Conservation (phyloP, 2,113 vertebrate species). For the Albula glossodonta region DNA sequence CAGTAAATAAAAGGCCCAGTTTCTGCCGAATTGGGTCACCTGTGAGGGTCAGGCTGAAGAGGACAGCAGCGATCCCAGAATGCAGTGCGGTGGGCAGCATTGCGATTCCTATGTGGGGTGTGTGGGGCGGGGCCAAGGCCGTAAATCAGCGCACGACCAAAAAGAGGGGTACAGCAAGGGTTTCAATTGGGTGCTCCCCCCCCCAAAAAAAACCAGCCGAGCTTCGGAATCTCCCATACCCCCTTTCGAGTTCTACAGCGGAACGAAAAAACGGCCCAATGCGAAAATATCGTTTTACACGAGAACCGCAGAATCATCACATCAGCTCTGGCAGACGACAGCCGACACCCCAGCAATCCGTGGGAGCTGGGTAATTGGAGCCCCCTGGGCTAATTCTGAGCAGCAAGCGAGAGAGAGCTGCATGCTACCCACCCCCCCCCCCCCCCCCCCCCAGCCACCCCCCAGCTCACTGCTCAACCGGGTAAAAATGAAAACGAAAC, state of each 20-base stretch:
- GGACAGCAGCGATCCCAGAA: neutral
- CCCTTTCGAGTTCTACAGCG: slow-evolving; percentile 47
- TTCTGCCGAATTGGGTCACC: too few species aligned
- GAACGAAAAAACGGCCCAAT: slow-evolving; percentile 53
- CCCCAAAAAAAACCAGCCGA: neutral
- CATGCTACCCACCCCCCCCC: slow-evolving; percentile 34
- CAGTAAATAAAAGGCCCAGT: too few species aligned
- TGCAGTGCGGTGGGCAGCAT: neutral
- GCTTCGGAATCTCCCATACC: slow-evolving; percentile 21
- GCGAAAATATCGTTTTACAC: slow-evolving; percentile 65
- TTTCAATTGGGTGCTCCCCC: slow-evolving; percentile 37
- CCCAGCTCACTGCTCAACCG: neutral
- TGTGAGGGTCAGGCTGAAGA: neutral
- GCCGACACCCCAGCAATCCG: slow-evolving; percentile 69
- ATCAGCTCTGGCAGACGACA: slow-evolving; percentile 61
- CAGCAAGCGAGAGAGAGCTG: slow-evolving; percentile 58
- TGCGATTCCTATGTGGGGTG: neutral
- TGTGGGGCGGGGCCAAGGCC: neutral
- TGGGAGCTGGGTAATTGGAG: slow-evolving; percentile 69
- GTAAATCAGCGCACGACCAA: neutral
- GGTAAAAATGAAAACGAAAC: slow-evolving; percentile 63
- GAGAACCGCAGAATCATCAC: slow-evolving; percentile 72
- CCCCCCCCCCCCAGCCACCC: slow-evolving; percentile 17
- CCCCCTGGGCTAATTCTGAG: slow-evolving; percentile 68
- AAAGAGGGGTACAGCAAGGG: slow-evolving; percentile 25